Base-by-base conservation (phyloP, 2,113 vertebrate genomes). In the Trichomycterus rosablanca region DNA sequence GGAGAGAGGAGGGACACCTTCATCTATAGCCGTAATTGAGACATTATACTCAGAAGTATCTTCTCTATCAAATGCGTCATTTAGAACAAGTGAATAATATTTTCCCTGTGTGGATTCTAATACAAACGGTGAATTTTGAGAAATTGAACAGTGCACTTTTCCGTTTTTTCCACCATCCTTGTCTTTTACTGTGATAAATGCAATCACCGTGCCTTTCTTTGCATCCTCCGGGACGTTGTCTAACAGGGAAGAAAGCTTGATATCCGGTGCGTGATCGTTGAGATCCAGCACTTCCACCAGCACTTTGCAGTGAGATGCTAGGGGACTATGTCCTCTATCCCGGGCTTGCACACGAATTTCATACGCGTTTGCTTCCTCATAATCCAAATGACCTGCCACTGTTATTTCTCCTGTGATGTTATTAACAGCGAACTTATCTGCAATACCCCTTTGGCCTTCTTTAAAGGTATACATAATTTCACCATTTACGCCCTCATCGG, bases 241-340 rank as follows among this genome's bases (percentile, higher is more conserved):
- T 2, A 83, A 77, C 2, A 89, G 34, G 2, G 88, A 89, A 4
- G 79, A 86, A 61, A 92, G 70, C 8, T 66, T 63, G 46, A 93
- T 76, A 55, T 87, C 81, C 0, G 92, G 92, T 1, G 65, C 78
- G 14, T 95, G 93, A 40, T 95, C 92, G 3, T 93, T 95, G 6
- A 78, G 30, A 42, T 93, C 91, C 20, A 82, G 0, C 1, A 95
- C 73, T 22, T 92, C 81, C 2, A 95, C 9, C 1, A 78, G 71
- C 6, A 96, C 81, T 1, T 59, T 89, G 49, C 89, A 91, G 4
- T 95, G 90, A 0, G 86, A 72, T 0, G 88, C 82, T 1, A 91
- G 48, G 0, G 90, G 82, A 0, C 76, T 82, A 0, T 73, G 68
- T 0, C 91, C 92, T 49, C 70, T 89, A 15, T 94, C 89, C 59